A percentile compares a stretch with the other conserved stretches of the same genome.
Evolutionary conservation across 2,797 vertebrate genomes (phyloP).

Genomic region (Spinus pinus): DNA sequence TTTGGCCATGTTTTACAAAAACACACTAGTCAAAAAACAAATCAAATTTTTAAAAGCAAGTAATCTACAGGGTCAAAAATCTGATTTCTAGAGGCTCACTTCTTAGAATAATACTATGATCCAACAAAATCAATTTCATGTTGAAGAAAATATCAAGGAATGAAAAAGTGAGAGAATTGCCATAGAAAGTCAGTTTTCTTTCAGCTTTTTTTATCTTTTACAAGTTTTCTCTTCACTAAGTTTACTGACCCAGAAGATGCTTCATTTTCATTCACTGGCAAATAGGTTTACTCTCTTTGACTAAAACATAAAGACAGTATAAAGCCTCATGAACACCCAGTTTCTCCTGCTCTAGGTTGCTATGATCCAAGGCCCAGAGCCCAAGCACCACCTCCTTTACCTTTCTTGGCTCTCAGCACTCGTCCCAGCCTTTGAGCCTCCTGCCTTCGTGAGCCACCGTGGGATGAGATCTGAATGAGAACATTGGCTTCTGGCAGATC

Average conservation of each 20-base stretch:
- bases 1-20: background rate
- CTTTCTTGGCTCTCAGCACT: slow-evolving; percentile 96
- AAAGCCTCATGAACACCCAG: background rate
- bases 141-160: background rate
- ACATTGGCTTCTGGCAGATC: slow-evolving; percentile 97
- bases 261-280: background rate
- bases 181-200: background rate
- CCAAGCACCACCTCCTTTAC: slow-evolving; percentile 63
- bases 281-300: background rate
- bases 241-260: background rate
- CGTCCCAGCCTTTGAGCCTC: slow-evolving; percentile 96
- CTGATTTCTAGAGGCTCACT: background rate
- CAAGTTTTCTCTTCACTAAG: background rate
- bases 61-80: background rate
- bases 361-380: background rate
- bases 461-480: slow-evolving; percentile 97
- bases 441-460: slow-evolving; percentile 95
- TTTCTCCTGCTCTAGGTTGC: background rate
- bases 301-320: background rate
- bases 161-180: background rate
- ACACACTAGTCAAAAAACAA: background rate
- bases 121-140: background rate
- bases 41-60: background rate
- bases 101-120: background rate
- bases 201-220: background rate